A percentile compares a stretch with the other conserved stretches of the same genome.
Conservation (phyloP, 2,113 vertebrate species). For the Bufo gargarizans region DNA sequence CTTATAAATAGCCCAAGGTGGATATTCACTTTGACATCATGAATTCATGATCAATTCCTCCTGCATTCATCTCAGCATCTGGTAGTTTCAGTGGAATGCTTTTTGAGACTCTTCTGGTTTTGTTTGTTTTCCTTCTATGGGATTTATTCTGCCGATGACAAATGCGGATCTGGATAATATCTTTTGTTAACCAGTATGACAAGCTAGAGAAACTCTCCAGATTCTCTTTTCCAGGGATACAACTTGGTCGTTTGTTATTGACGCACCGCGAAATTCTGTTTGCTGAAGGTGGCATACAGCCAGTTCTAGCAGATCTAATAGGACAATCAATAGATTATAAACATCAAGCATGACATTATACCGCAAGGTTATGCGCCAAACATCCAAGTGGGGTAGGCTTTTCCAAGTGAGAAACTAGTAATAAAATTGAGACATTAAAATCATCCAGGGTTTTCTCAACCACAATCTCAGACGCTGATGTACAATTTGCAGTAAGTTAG, state of each 20-base stretch:
- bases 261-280: neutral
- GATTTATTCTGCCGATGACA: constrained; percentile 15
- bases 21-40: neutral
- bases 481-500: neutral
- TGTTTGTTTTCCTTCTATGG: constrained; percentile 27
- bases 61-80: neutral
- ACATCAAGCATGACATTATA: neutral
- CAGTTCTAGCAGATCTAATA: neutral
- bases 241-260: neutral
- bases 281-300: neutral
- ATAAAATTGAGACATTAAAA: neutral
- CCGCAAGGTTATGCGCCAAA: neutral
- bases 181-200: neutral
- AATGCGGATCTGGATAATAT: constrained; percentile 15
- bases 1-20: neutral
- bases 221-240: neutral
- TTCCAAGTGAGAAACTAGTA: neutral
- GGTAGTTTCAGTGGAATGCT: neutral
- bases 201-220: neutral
- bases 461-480: neutral
- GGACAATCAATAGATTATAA: neutral
- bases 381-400: neutral
- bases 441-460: neutral
- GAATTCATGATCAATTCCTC: neutral
- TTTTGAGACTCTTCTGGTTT: neutral